A percentile compares a stretch with the other conserved stretches of the same genome.
phyloP scores from a whole-genome alignment of 2,113 vertebrate genomes.

The Calonectris borealis region DNA sequence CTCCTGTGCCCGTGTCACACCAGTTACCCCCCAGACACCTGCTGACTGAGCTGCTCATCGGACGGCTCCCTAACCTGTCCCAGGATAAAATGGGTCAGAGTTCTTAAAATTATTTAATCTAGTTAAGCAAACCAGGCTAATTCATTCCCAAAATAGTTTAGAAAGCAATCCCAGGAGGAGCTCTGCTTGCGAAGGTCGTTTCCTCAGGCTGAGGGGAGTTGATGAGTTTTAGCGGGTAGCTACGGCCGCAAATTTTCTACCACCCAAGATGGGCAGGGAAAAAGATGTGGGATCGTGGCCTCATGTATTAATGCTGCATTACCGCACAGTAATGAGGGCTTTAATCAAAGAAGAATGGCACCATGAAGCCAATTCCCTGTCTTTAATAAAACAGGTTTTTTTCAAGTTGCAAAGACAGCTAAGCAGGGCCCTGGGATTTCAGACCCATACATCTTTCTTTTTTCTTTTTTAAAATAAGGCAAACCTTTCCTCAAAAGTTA shows the following conservation, averaged over 20 bases:
- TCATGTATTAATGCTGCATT: background rate
- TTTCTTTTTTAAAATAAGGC: background rate
- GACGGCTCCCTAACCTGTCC: background rate
- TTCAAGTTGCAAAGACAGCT: background rate
- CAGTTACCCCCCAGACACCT: background rate
- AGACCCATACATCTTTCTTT: background rate
- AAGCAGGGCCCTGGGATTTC: background rate
- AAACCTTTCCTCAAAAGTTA: background rate
- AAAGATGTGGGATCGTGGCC: background rate
- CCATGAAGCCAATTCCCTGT: background rate
- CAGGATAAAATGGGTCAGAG: background rate
- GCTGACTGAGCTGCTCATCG: background rate
- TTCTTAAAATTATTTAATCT: background rate
- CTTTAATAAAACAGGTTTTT: background rate
- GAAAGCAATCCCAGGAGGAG: background rate
- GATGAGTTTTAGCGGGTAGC: background rate
- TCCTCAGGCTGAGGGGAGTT: background rate
- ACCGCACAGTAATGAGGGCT: background rate
- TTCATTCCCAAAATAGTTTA: background rate
- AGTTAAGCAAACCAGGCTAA: background rate
- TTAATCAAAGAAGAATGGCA: background rate
- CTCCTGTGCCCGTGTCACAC: background rate
- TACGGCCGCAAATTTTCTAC: background rate
- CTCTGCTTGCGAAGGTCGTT: background rate
- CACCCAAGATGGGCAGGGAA: background rate